Percentiles rank a stretch among this genome's conserved stretches.
Conservation (phyloP, 1,140 invertebrate genomes). For the Cheumatopsyche charites region DNA sequence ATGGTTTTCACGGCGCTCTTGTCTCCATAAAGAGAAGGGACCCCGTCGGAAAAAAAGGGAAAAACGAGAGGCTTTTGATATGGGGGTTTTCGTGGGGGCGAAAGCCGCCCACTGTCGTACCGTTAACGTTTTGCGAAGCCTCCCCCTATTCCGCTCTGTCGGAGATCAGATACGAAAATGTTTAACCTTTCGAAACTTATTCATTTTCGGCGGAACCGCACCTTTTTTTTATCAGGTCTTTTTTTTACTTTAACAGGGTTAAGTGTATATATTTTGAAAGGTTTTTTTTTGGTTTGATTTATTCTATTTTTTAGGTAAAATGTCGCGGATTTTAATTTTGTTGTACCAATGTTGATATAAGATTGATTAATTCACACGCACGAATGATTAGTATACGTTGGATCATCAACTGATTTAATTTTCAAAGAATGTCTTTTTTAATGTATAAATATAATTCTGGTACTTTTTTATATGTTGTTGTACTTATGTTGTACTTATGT, state of each 20-base stretch:
- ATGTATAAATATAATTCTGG: too few species aligned
- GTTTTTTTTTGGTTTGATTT: too few species aligned
- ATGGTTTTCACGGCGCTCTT: constrained; percentile 46
- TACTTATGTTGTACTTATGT: too few species aligned
- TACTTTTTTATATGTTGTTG: too few species aligned
- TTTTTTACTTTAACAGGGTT: not conserved
- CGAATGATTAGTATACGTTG: too few species aligned
- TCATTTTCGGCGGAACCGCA: constrained; percentile 26
- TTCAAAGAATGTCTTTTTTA: too few species aligned
- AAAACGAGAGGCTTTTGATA: constrained; percentile 18
- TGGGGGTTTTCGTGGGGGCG: not conserved
- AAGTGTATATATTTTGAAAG: too few species aligned
- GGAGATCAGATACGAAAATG: constrained; percentile 35
- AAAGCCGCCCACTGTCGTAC: not conserved
- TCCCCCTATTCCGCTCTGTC: not conserved
- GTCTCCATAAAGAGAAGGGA: constrained; percentile 43
- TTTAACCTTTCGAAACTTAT: constrained; percentile 37
- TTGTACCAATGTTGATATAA: too few species aligned
- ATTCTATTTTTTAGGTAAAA: too few species aligned
- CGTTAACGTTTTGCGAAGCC: not conserved
- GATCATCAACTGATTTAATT: too few species aligned
- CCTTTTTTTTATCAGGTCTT: not conserved
- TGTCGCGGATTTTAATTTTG: too few species aligned
- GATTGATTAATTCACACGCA: too few species aligned
- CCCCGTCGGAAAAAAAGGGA: not conserved